Base-by-base conservation (phyloP, 1,140 invertebrate species). In the Leptinotarsa texana region DNA sequence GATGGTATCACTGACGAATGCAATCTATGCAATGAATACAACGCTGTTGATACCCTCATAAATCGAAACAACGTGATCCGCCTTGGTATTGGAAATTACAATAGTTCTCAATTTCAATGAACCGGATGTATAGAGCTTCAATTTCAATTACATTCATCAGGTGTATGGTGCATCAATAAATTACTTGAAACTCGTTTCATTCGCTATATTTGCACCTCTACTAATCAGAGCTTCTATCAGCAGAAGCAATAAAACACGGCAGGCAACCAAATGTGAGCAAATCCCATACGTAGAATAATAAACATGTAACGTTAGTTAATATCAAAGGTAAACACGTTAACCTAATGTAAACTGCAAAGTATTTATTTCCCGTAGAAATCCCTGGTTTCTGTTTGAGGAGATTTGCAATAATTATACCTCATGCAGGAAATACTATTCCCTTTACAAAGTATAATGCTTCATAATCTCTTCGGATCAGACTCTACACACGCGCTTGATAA, bases 291-390 rank as follows among this genome's bases (percentile, higher is more conserved):
- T 27, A 65, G 8, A 18, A 65, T 65, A 65, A 65, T 65, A 65
- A 65, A 65, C 63, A 65, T 65, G 63, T 65, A 65, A 65, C 63
- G 63, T 27, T 21, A 22, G 63, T 27, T 65, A 21, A 27, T 21
- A 65, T 65, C 63, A 65, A 65, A 65, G 63, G 63, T 65, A 65
- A 65, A 65, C 21, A 65, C 24, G 63, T 24, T 65, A 24, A 65
- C 21, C 63, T 65, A 65, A 65, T 65, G 63, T 65, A 65, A 65
- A 65, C 63, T 65, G 17, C 18, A 15, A 65, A 65, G 63, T 65
- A 65, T 65, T 27, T 21, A 65, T 65, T 65, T 65, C 63, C 61
- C 15, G 63, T 65, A 5, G 63, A 65, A 57, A 57, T 57, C 51
- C 51, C 51, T 18, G 15, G 51, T 57, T 57, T 15, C 51, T 57